Evolutionary conservation across 1,140 invertebrate species (phyloP).

Genomic region (Euura saliciscinereae): DNA sequence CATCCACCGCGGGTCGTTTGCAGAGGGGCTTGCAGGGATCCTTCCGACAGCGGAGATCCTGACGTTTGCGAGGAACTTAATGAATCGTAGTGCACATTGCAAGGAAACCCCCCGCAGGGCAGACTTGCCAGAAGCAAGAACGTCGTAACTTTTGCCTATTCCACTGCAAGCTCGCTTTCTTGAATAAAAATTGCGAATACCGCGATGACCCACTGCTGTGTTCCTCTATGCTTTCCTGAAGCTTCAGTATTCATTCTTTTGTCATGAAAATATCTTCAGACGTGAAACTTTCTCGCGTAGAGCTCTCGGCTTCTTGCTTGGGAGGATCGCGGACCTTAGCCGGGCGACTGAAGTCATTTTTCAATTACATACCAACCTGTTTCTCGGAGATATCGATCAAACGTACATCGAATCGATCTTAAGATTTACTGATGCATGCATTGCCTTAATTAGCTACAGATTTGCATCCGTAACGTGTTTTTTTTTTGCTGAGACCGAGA

Average conservation of each 20-base stretch:
- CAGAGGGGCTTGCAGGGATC: slow-evolving; percentile 33
- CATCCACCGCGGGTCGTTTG: slow-evolving; percentile 17
- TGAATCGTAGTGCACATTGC: slow-evolving; percentile 6
- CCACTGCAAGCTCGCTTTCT: neutral
- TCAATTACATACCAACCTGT: too few species aligned
- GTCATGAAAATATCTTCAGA: neutral
- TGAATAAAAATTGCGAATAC: slow-evolving; percentile 1
- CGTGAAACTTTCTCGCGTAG: neutral
- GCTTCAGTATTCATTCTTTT: neutral
- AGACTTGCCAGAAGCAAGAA: neutral
- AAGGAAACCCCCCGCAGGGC: neutral
- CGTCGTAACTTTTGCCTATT: slow-evolving; percentile 4
- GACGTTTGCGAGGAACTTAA: slow-evolving; percentile 5
- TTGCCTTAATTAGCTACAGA: too few species aligned
- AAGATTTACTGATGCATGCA: too few species aligned
- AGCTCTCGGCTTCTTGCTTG: neutral
- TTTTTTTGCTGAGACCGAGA: too few species aligned
- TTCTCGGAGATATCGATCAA: too few species aligned
- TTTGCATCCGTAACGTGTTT: too few species aligned
- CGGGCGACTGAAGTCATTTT: too few species aligned
- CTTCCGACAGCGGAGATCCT: slow-evolving; percentile 22
- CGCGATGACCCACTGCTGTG: neutral
- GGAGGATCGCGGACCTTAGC: too few species aligned
- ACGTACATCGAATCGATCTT: too few species aligned
- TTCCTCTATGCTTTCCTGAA: neutral